Conservation (phyloP, 2,113 vertebrate species). For the Notarius lentiginosus region DNA sequence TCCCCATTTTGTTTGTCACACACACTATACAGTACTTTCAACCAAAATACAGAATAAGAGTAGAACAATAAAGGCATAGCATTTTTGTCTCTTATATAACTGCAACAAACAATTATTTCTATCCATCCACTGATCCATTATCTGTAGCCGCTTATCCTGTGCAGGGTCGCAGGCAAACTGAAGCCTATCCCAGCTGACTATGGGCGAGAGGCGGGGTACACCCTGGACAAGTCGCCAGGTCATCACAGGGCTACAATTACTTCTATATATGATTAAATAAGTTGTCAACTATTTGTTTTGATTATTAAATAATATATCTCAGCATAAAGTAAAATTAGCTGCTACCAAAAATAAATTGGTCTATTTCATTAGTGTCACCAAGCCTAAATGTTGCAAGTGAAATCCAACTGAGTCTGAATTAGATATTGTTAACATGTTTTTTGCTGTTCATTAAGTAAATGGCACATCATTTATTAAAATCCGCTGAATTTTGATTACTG, state of each 20-base stretch:
- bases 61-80: not conserved
- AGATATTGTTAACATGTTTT: not conserved
- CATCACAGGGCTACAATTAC: no score
- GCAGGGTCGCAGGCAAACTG: no score
- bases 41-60: not conserved
- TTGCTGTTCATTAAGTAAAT: not conserved
- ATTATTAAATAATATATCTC: not conserved
- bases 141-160: no score
- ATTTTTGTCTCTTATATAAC: not conserved
- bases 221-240: no score
- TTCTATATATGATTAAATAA: not conserved
- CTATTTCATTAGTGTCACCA: not conserved
- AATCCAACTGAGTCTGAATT: not conserved
- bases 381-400: not conserved
- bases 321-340: not conserved
- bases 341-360: not conserved
- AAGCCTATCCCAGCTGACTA: no score
- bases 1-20: not conserved
- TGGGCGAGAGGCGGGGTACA: no score
- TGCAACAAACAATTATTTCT: not conserved
- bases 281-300: not conserved
- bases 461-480: not conserved
- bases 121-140: no score
- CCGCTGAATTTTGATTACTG: not conserved
- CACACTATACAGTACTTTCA: not conserved